phyloP scores from a whole-genome alignment of 35 echinoderm and acorn worm species.

The Lytechinus pictus region DNA sequence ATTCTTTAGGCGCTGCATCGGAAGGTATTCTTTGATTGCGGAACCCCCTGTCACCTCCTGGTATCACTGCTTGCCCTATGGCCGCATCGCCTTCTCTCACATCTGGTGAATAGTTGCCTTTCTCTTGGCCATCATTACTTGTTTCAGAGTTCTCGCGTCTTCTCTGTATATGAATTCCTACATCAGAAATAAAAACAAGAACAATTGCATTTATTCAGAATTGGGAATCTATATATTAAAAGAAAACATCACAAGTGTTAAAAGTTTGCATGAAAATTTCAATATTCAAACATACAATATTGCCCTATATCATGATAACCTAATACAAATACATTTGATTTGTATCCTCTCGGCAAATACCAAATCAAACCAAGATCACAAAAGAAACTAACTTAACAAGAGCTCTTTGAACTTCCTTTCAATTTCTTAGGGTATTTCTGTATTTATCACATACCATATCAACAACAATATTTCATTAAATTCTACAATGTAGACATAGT shows the following conservation, averaged over 20 bases:
- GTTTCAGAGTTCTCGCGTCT: conserved; percentile 44
- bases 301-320: too few relatives aligned
- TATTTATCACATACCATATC: too few relatives aligned
- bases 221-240: not conserved
- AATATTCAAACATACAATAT: too few relatives aligned
- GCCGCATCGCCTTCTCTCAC: conserved; percentile 35
- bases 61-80: not conserved
- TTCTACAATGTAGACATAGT: too few relatives aligned
- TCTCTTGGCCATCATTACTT: conserved; percentile 30
- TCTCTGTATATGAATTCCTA: conserved; percentile 38
- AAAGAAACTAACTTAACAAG: too few relatives aligned
- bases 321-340: too few relatives aligned
- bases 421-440: too few relatives aligned
- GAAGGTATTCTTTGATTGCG: conserved; percentile 2
- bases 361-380: too few relatives aligned
- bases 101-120: not conserved
- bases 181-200: not conserved
- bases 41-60: not conserved
- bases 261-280: too few relatives aligned
- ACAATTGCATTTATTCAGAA: not conserved
- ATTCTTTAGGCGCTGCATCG: conserved; percentile 6
- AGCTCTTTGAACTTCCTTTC: too few relatives aligned
- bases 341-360: too few relatives aligned
- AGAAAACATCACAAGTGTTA: not conserved
- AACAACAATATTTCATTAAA: too few relatives aligned